These are phyloP conservation scores for Ptilonorhynchus violaceus DNA, from an alignment of 2,113 vertebrate species.

Conservation along the genomic window DNA sequence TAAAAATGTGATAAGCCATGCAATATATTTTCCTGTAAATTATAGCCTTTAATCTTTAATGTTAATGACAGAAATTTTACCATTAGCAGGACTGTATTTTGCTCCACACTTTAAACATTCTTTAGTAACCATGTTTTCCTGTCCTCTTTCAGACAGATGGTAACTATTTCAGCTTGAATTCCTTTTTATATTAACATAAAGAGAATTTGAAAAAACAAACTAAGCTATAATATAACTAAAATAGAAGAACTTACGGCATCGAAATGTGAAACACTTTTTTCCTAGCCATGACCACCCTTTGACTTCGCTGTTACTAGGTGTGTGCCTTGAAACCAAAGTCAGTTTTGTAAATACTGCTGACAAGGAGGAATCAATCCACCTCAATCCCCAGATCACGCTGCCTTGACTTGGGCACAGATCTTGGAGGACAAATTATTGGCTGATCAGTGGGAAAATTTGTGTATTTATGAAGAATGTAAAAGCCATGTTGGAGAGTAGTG, in stretches of 20 bases:
- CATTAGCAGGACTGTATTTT: constrained; percentile 13
- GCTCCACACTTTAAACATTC: background rate
- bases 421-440: constrained; percentile 7
- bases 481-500: background rate
- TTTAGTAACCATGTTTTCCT: background rate
- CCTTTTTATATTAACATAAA: constrained; percentile 42
- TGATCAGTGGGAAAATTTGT: background rate
- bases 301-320: constrained; percentile 11
- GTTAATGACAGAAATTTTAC: constrained; percentile 31
- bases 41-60: constrained; percentile 47
- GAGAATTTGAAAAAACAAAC: constrained; percentile 40
- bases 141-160: constrained; percentile 53
- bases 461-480: background rate
- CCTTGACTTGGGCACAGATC: background rate
- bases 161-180: constrained; percentile 58
- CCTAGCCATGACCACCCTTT: background rate
- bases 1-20: constrained; percentile 57
- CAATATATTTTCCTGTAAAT: constrained; percentile 49
- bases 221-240: constrained; percentile 21
- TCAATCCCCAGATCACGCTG: background rate
- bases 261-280: background rate
- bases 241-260: background rate
- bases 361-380: background rate
- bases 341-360: constrained; percentile 44
- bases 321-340: constrained; percentile 29